phyloP scores from a whole-genome alignment of 30 jellyfish, hydroid and myxozoan genomes.

The Mastigias papua region DNA sequence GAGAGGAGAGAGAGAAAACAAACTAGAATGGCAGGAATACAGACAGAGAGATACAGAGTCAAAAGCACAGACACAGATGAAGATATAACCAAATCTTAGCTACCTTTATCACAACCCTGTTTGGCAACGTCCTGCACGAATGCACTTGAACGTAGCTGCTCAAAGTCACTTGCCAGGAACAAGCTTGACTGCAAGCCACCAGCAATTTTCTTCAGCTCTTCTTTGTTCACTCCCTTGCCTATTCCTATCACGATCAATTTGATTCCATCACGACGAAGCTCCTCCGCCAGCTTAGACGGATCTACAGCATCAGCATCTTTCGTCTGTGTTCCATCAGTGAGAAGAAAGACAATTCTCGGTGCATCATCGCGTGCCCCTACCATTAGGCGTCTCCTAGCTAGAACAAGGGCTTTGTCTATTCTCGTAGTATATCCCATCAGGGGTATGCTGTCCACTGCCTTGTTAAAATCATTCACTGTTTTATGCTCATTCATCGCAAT shows the following conservation, averaged over 20 bases:
- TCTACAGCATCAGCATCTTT: constrained; percentile 16
- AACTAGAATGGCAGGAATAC: too few relatives aligned
- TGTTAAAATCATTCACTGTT: constrained; percentile 45
- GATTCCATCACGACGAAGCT: constrained; percentile 21
- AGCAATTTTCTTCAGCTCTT: constrained; percentile 24
- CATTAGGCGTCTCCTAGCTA: constrained; percentile 62
- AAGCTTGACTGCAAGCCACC: constrained; percentile 23
- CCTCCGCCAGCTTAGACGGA: constrained; percentile 22
- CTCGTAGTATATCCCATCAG: constrained; percentile 86
- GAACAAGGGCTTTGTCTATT: constrained; percentile 67
- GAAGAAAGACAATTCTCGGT: constrained; percentile 55
- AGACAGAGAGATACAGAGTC: too few relatives aligned
- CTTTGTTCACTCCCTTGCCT: constrained; percentile 6
- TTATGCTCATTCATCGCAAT: constrained; percentile 61
- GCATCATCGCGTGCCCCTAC: constrained; percentile 74
- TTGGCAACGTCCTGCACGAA: constrained; percentile 48
- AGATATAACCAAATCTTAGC: too few relatives aligned
- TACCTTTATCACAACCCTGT: constrained; percentile 65
- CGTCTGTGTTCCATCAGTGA: constrained; percentile 68
- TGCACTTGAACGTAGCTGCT: constrained; percentile 41
- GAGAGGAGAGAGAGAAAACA: too few relatives aligned
- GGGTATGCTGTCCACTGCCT: constrained; percentile 84
- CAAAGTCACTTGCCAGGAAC: constrained; percentile 64
- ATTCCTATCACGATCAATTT: constrained; percentile 40
- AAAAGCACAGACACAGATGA: too few relatives aligned